Percentiles rank a stretch among this genome's conserved stretches.
phyloP scores from a whole-genome alignment of 2,113 vertebrate genomes.

The Scartelaos histophorus region DNA sequence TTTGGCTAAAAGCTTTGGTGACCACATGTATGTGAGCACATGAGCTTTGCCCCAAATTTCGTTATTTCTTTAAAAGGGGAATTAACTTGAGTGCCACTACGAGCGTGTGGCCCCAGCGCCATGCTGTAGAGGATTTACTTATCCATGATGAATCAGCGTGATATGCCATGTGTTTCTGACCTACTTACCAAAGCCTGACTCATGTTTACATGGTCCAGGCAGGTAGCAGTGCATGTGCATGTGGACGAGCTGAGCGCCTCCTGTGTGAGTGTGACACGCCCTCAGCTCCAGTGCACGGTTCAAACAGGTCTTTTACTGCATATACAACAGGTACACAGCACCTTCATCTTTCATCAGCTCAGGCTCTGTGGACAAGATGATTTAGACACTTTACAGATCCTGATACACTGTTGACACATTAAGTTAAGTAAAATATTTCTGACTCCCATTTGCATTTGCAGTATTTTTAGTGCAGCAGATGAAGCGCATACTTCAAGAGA shows the following conservation, averaged over 20 bases:
- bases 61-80: constrained; percentile 12
- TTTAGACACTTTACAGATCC: background rate
- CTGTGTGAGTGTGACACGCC: constrained; percentile 1
- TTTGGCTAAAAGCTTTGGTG: background rate
- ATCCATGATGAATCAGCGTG: constrained; percentile 57
- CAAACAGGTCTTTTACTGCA: background rate
- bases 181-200: constrained; percentile 55
- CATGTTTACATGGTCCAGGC: constrained; percentile 25
- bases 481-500: no score
- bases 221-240: constrained; percentile 17
- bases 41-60: constrained; percentile 27
- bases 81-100: constrained; percentile 14
- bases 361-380: background rate
- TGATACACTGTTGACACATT: background rate
- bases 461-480: no score
- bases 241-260: background rate
- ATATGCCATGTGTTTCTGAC: constrained; percentile 54
- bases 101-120: constrained; percentile 14
- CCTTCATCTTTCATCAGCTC: background rate
- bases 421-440: background rate
- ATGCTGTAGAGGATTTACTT: constrained; percentile 53
- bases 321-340: background rate
- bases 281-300: background rate
- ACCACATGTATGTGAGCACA: background rate
- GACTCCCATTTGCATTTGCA: background rate